These are phyloP conservation scores for Prionace glauca DNA, from an alignment of 2,797 vertebrate genomes.

Conservation along the genomic window DNA sequence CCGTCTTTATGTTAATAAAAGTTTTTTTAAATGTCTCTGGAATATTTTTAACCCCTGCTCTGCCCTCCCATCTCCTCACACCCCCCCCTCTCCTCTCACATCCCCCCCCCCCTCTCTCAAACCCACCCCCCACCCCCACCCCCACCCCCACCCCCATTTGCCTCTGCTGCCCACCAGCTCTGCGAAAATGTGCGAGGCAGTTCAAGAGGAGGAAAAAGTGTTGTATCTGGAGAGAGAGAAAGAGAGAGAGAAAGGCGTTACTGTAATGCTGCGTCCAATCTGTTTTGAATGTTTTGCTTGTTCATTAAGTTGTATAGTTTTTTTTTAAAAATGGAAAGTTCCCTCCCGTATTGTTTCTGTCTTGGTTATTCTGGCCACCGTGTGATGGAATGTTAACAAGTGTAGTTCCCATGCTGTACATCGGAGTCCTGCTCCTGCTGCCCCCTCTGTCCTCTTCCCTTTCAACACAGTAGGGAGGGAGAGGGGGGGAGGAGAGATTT, in stretches of 20 bases:
- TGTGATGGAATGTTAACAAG: not conserved
- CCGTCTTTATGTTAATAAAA: constrained; percentile 36
- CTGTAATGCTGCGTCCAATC: not conserved
- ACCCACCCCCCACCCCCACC: not conserved
- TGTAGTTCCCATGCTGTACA: not conserved
- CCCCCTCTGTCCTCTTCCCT: not conserved
- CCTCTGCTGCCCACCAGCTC: not conserved
- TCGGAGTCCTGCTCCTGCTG: not conserved
- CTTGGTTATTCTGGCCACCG: not conserved
- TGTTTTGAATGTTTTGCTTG: constrained; percentile 35
- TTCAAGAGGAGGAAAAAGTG: not conserved
- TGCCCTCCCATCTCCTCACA: not conserved
- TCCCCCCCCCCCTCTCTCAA: not conserved
- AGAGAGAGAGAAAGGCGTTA: not conserved
- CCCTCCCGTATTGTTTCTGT: constrained; percentile 17
- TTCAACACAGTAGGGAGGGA: not conserved
- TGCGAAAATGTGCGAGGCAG: not conserved
- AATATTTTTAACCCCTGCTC: constrained; percentile 15
- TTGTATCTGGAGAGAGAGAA: constrained; percentile 7
- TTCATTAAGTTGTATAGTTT: constrained; percentile 35
- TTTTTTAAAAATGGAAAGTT: not conserved
- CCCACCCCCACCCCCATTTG: not conserved
- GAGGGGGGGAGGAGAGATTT: not conserved
- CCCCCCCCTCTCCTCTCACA: not conserved
- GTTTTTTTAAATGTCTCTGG: constrained; percentile 16